Percentiles rank a stretch among this genome's conserved stretches.
These are phyloP conservation scores for Alexandromys fortis DNA, from an alignment of 2,113 vertebrate genomes.

Conservation along the genomic window DNA sequence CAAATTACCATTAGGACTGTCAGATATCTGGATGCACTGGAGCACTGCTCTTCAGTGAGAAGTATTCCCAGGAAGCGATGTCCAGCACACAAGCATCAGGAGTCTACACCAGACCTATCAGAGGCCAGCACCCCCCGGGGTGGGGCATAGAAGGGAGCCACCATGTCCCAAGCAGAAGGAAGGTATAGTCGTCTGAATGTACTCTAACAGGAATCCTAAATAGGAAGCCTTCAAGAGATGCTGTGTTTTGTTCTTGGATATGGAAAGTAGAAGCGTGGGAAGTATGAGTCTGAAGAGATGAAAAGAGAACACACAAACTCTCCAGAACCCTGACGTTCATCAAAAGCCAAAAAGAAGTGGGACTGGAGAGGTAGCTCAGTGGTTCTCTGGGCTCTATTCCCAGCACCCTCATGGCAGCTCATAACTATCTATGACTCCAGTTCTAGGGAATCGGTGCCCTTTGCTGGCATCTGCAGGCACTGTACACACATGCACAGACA, in stretches of 20 bases:
- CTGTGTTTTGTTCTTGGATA: background rate
- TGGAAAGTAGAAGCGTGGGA: background rate
- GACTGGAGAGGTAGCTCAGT: background rate
- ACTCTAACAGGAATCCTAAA: background rate
- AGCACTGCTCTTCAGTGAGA: background rate
- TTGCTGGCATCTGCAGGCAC: background rate
- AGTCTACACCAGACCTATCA: background rate
- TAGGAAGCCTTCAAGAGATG: background rate
- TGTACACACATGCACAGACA: no score
- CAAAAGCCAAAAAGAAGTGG: background rate
- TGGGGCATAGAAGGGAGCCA: background rate
- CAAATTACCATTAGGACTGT: background rate
- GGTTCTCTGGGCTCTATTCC: background rate
- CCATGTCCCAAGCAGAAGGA: background rate
- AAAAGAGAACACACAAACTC: background rate
- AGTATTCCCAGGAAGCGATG: background rate
- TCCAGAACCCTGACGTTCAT: background rate
- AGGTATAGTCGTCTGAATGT: background rate
- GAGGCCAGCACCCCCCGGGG: rapidly evolving
- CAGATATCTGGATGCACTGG: background rate
- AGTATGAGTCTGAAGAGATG: background rate
- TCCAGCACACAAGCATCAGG: background rate
- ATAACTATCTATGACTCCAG: background rate
- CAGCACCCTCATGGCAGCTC: background rate
- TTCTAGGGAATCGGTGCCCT: background rate